These are phyloP conservation scores for Sus scrofa DNA, from an alignment of 2,113 vertebrate species.

Conservation along the genomic window DNA sequence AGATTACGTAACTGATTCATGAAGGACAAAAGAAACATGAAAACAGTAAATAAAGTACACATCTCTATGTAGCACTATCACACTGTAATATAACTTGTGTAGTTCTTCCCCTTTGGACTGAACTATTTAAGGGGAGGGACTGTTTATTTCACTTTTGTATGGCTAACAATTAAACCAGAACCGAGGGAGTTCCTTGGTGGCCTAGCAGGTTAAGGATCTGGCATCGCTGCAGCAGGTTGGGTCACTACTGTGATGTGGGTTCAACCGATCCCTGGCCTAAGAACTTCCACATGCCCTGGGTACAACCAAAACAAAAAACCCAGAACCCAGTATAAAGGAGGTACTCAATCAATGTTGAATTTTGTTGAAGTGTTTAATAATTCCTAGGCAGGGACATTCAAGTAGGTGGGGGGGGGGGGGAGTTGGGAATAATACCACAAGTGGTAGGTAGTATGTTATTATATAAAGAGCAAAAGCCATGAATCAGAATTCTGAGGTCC, in stretches of 20 bases:
- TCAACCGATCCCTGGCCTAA: no score
- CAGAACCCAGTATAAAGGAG: background rate
- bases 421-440: background rate
- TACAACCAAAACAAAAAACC: no score
- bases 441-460: background rate
- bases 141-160: background rate
- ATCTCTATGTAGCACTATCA: background rate
- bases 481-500: background rate
- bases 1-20: background rate
- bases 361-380: background rate
- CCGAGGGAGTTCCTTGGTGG: no score
- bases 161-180: background rate
- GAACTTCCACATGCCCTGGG: no score
- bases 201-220: no score
- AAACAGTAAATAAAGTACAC: background rate
- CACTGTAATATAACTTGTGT: no score
- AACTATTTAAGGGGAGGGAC: background rate
- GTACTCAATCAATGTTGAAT: background rate
- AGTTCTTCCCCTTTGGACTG: background rate
- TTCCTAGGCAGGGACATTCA: background rate
- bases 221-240: no score
- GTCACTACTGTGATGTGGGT: no score
- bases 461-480: background rate
- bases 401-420: slow-evolving; percentile 6
- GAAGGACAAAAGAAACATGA: background rate